Base-by-base conservation (phyloP, 2,888 invertebrate genomes). In the Cylloceria caligata region DNA sequence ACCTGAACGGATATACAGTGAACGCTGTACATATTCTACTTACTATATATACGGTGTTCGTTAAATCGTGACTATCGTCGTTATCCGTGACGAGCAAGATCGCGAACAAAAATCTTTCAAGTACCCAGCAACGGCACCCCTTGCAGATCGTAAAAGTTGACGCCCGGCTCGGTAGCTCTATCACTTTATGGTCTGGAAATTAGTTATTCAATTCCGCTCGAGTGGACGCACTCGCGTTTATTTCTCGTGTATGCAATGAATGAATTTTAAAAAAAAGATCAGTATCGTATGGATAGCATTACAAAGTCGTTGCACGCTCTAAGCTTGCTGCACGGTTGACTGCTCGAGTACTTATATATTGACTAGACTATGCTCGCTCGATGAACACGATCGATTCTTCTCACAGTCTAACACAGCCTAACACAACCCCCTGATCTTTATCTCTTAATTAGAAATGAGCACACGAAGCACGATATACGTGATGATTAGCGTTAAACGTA, bases 391-490 rank as follows among this genome's bases (percentile, higher is more conserved):
- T 52, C 62, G 60, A 77, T 72, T 83, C 55, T 68, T 76, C 75
- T 60, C 67, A 68, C 69, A 39, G n/a, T 7, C n/a, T 3, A 16
- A 45, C 47, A 69, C n/a, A n/a, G 57, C 55, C 55, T 42, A n/a
- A n/a, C n/a, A n/a, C n/a, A n/a, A 39, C 72, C 42, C 47, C 47
- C 21, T 49, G 81, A 81, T 81, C 52, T 60, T 80, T 83, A 83
- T 83, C 83, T 65, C 75, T 79, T 81, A 83, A 81, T 81, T 81
- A 81, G 74, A 81, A 78, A 81, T 80, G 69, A 71, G 64, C 67
- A 57, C n/a, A 74, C 80, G 78, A 74, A 74, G 49, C 62, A 64
- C 69, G 73, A 76, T 81, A 83, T 80, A 11, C 47, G 24, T 19
- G 1, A 62, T 76, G 80, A 83, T 80, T 72, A 80, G 76, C 73